A percentile compares a stretch with the other conserved stretches of the same genome.
Evolutionary conservation across 2,888 invertebrate genomes (phyloP).

Genomic region (Drosophila dives): DNA sequence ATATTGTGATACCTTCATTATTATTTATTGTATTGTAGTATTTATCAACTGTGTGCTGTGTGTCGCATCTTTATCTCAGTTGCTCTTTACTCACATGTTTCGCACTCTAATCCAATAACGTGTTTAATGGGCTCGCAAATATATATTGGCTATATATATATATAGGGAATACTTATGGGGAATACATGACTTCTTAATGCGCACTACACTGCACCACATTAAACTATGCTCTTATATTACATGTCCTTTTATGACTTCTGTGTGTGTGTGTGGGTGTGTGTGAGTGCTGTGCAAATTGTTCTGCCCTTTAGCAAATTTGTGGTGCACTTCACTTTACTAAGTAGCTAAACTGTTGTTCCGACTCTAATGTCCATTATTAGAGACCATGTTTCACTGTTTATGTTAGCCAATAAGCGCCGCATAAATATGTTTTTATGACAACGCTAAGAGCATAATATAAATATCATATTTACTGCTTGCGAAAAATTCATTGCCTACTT

Average conservation of each 20-base stretch:
- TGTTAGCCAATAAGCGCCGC: constrained; percentile 65
- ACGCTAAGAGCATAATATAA: constrained; percentile 49
- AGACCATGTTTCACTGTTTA: constrained; percentile 47
- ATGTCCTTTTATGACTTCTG: constrained; percentile 37
- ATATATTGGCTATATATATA: constrained; percentile 58
- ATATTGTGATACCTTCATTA: constrained; percentile 49
- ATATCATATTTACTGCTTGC: constrained; percentile 34
- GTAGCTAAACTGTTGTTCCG: constrained; percentile 56
- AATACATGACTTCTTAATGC: constrained; percentile 39
- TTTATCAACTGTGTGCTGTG: constrained; percentile 50
- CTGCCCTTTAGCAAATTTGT: constrained; percentile 63
- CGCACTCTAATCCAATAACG: constrained; percentile 46
- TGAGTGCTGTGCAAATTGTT: constrained; percentile 34
- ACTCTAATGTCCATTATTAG: constrained; percentile 42
- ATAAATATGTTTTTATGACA: constrained; percentile 53
- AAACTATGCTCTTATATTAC: constrained; percentile 39
- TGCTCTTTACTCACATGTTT: constrained; percentile 3
- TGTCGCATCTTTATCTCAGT: constrained; percentile 46
- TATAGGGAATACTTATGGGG: constrained; percentile 11
- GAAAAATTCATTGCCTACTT: constrained; percentile 27
- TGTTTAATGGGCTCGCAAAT: constrained; percentile 76
- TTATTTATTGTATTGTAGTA: constrained; percentile 60
- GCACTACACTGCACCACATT: constrained; percentile 48
- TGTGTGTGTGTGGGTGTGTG: constrained; percentile 11
- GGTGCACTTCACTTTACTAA: constrained; percentile 62